Conservation (phyloP, 2,113 vertebrate genomes). For the Montifringilla adamsi region DNA sequence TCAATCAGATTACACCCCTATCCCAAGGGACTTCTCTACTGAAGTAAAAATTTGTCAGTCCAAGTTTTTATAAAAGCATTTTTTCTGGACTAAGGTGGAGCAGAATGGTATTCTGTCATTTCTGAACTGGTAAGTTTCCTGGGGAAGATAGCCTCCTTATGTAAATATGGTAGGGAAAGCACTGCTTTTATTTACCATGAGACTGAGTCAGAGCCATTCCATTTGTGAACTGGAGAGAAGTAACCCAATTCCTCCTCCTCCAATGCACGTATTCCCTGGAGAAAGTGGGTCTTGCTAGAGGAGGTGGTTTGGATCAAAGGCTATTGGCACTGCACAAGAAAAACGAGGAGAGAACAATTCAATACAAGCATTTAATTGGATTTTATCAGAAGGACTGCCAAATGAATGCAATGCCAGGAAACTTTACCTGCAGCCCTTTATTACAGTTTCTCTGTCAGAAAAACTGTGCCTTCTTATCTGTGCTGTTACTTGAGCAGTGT, state of each 20-base stretch:
- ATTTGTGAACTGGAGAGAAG: slow-evolving; percentile 5
- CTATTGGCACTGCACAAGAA: not conserved
- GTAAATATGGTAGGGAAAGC: slow-evolving; percentile 13
- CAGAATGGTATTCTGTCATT: not conserved
- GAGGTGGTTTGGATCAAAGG: slow-evolving; percentile 18
- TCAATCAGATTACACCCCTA: not conserved
- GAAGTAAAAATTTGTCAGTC: not conserved
- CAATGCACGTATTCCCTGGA: not conserved
- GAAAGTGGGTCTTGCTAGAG: not conserved
- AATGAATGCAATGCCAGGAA: slow-evolving; percentile 12
- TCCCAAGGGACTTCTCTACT: not conserved
- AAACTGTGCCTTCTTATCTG: slow-evolving; percentile 6
- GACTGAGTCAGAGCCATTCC: not conserved
- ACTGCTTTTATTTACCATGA: not conserved
- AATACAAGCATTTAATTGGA: slow-evolving; percentile 35
- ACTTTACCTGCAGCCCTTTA: slow-evolving; percentile 29
- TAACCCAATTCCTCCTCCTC: not conserved
- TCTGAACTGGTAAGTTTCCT: not conserved
- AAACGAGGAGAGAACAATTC: not conserved
- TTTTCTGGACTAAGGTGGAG: slow-evolving; percentile 1
- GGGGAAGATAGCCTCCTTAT: not conserved
- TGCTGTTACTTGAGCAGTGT: slow-evolving; percentile 7
- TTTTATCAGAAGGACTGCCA: slow-evolving; percentile 42
- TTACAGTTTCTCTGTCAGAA: not conserved
- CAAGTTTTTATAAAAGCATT: not conserved